Base-by-base conservation (phyloP, 2,797 vertebrate species). In the Apogon hyalosoma region DNA sequence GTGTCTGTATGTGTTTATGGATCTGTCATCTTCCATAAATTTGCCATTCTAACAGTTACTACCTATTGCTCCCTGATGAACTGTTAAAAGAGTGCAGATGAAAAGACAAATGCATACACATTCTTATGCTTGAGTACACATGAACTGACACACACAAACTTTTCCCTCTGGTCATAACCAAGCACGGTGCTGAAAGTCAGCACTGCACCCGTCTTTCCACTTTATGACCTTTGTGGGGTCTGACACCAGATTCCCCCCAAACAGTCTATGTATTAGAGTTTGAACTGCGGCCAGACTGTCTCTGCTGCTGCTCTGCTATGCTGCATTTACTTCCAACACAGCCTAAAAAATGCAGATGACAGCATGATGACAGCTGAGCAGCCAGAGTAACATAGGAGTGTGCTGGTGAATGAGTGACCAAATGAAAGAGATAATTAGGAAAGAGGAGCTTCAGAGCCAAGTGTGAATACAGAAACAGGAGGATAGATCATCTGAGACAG, bases 191-290 rank as follows among this genome's bases (percentile, higher is more conserved):
- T 75, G 16, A 52, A 71, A 75, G 54, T 75, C 73, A 80, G 64
- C 65, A 67, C 54, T 52, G 77, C 64, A 82, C 87, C 74, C 52
- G 63, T 88, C 69, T 84, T 63, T 69, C 69, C 46, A n/a, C 73
- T 83, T 82, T 80, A 82, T 79, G 81, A 85, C 86, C 69, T 83
- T 68, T 76, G 68, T 13, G 76, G 63, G 50, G 70, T 67, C 74
- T 55, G 74, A 87, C 75, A 68, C 48, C 15, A 59, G 47, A 64
- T 33, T 73, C 69, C 75, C 69, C 63, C 57, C 46, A 69, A 14
- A 80, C 84, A 88, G 80, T 41, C 78, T 0, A 82, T 86, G 77
- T 77, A 89, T 88, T 84, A 83, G 15, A 1, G 39, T 33, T 55
- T 83, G 88, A 79, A 82, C 60, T 7, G 19, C 43, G 24, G 82